Percentiles rank a stretch among this genome's conserved stretches.
These are phyloP conservation scores for Stenchaetothrips biformis DNA, from an alignment of 2,888 invertebrate species.

Conservation along the genomic window DNA sequence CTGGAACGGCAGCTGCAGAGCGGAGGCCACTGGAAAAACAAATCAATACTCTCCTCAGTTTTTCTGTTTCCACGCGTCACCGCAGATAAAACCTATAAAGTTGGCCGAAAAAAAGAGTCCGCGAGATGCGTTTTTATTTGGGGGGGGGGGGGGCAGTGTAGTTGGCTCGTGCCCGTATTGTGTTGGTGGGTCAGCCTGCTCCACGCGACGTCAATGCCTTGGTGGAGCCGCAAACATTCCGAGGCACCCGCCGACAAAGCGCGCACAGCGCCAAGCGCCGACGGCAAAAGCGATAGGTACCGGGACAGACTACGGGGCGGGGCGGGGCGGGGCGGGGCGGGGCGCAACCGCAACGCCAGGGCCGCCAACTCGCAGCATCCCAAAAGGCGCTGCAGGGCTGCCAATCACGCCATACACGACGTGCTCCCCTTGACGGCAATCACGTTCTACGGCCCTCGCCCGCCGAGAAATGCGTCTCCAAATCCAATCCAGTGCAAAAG, in stretches of 20 bases:
- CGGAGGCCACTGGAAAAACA: not conserved
- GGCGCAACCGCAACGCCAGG: not conserved
- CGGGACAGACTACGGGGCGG: not conserved
- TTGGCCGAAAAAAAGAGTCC: not conserved
- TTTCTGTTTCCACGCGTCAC: not conserved
- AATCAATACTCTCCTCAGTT: too few species aligned
- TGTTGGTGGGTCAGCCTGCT: not conserved
- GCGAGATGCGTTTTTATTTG: not conserved
- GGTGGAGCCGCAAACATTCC: not conserved
- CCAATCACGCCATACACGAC: not conserved
- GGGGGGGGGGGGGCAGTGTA: not conserved
- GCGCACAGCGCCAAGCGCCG: not conserved
- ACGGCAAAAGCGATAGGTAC: not conserved
- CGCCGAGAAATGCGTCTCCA: not conserved
- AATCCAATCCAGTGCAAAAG: too few species aligned
- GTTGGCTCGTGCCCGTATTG: not conserved
- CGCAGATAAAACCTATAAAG: not conserved
- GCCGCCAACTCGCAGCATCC: too few species aligned
- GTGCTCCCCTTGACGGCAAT: not conserved
- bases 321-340: not conserved
- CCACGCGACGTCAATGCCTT: not conserved
- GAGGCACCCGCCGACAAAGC: not conserved
- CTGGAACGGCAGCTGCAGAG: not conserved
- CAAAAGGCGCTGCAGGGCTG: not conserved
- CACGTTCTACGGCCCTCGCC: too few species aligned